Percentiles rank a stretch among this genome's conserved stretches.
Evolutionary conservation across 2,888 invertebrate species (phyloP).

Genomic region (Agonopterix arenella): DNA sequence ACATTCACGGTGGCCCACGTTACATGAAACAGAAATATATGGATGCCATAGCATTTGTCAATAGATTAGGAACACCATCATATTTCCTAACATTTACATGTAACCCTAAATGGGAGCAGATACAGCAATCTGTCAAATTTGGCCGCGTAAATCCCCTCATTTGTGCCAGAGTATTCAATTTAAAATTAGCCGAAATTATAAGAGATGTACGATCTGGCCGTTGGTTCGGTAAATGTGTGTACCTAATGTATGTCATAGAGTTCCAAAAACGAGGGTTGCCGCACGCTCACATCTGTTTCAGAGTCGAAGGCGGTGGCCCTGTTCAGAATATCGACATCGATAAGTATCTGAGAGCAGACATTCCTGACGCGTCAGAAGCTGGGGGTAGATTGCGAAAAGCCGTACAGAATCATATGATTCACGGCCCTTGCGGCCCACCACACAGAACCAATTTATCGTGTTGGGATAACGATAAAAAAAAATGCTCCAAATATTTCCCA

Average conservation of each 20-base stretch:
- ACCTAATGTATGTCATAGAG: not conserved
- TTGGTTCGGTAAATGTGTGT: not conserved
- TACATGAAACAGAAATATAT: too few relatives aligned
- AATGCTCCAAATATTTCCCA: not conserved
- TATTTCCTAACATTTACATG: too few relatives aligned
- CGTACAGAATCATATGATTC: constrained; percentile 10
- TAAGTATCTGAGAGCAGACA: not conserved
- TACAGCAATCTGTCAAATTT: too few relatives aligned
- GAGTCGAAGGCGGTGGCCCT: not conserved
- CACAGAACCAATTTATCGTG: constrained; percentile 2
- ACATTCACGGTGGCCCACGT: too few relatives aligned
- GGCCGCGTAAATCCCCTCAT: too few relatives aligned
- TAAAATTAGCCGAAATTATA: too few relatives aligned
- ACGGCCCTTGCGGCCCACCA: constrained; percentile 10
- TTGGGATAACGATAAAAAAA: not conserved
- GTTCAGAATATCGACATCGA: not conserved
- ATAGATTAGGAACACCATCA: too few relatives aligned
- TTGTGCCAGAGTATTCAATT: too few relatives aligned
- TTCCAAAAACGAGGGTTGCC: not conserved
- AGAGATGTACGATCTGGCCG: not conserved
- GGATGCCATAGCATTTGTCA: too few relatives aligned
- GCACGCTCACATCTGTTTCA: not conserved
- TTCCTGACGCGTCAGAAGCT: constrained; percentile 4
- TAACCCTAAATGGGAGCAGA: too few relatives aligned
- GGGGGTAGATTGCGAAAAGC: not conserved